Percentiles rank a stretch among this genome's conserved stretches.
Conservation (phyloP, 2,113 vertebrate species). For the Dinomys branickii region DNA sequence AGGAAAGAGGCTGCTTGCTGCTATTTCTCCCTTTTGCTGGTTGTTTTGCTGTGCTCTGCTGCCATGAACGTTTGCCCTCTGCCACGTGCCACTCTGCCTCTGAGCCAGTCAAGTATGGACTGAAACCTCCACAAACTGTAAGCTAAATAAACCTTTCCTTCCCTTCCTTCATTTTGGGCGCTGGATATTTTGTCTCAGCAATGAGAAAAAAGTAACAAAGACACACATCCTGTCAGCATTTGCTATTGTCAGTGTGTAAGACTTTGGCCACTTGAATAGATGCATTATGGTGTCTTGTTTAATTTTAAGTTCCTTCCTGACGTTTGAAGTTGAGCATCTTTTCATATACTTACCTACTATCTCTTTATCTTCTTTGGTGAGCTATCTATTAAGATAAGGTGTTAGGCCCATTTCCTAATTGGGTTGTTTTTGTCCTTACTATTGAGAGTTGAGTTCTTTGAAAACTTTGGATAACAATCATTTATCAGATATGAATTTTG, state of each 20-base stretch:
- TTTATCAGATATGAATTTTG: not conserved
- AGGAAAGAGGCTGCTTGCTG: too few species aligned
- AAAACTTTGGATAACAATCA: not conserved
- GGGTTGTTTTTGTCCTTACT: not conserved
- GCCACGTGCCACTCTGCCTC: too few species aligned
- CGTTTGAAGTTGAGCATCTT: not conserved
- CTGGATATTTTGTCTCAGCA: too few species aligned
- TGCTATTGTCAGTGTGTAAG: not conserved
- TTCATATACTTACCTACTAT: not conserved
- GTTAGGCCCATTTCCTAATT: not conserved
- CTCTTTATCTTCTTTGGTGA: not conserved
- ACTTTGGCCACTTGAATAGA: not conserved
- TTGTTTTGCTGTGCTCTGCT: too few species aligned
- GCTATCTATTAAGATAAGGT: not conserved
- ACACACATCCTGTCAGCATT: not conserved
- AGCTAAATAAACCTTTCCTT: too few species aligned
- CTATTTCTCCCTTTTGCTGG: too few species aligned
- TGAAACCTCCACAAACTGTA: too few species aligned
- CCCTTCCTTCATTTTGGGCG: too few species aligned
- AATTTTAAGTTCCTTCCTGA: not conserved
- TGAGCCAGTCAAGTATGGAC: too few species aligned
- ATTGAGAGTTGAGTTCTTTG: not conserved
- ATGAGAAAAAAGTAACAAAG: too few species aligned
- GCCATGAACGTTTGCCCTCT: too few species aligned
- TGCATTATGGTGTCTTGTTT: not conserved